Evolutionary conservation across 2,113 vertebrate genomes (phyloP), one percentile per base, ranked within the genome.

Genomic region (Motacilla alba): DNA sequence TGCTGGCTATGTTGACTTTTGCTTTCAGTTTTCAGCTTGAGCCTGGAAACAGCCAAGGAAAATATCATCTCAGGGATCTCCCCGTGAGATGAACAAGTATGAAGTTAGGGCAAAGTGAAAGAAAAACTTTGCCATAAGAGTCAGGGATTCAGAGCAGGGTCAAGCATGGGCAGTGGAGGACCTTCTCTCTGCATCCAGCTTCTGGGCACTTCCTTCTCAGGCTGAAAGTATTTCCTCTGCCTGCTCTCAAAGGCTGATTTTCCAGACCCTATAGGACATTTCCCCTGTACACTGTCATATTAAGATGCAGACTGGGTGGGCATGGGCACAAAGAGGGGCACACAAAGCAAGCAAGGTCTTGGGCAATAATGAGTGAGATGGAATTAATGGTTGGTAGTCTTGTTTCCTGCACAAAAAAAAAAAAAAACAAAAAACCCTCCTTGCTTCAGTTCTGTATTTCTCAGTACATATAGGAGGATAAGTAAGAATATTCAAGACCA

Each of bases 371-470:
- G 18, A 22, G 21, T 37, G 50, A n/a, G 4, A 27, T 21, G 12
- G 12, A 69, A 66, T 69, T 47, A 74, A 41, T 1, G 3, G 21
- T 0, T 5, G 26, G 6, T 43, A 80, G 28, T 76, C 17, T 7
- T 9, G 50, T 52, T 81, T 84, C 33, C 68, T 74, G 27, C 17
- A 22, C 35, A 62, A 56, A n/a, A 35, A 35, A 35, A 35, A 35
- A 35, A 35, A 56, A n/a, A 41, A n/a, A 0, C 0, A 35, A 56
- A n/a, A 41, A n/a, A 0, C 0, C 14, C 37, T 83, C 26, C 20
- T 43, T 7, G 2, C 33, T 80, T 87, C 73, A 66, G 59, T 0
- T 0, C 6, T 44, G 8, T 47, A 22, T 70, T 73, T 78, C 59
- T 87, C 64, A 53, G 50, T 24, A 58, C 22, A n/a, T 49, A 58